Evolutionary conservation across 2,888 invertebrate species (phyloP).

Genomic region (Trissoscelio sp.): DNA sequence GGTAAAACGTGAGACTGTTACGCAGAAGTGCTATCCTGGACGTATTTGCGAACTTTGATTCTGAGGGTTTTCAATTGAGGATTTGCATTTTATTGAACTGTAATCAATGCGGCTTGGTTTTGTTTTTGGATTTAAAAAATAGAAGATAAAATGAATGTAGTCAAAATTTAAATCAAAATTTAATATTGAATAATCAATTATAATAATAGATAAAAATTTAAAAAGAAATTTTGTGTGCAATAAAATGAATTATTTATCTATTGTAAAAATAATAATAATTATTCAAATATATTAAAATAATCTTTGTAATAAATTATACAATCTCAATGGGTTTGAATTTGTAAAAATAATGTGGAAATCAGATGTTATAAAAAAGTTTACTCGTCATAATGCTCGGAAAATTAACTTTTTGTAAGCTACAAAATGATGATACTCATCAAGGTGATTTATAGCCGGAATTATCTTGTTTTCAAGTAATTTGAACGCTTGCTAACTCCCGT

Average conservation of each 20-base stretch:
- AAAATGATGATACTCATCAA: slow-evolving; percentile 45
- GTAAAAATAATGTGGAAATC: too few relatives aligned
- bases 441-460: slow-evolving; percentile 48
- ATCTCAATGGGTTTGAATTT: too few relatives aligned
- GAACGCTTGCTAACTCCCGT: slow-evolving; percentile 23
- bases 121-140: not conserved
- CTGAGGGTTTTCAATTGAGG: not conserved
- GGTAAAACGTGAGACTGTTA: slow-evolving; percentile 18
- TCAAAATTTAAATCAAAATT: too few relatives aligned
- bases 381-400: not conserved
- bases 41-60: slow-evolving; percentile 6
- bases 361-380: too few relatives aligned
- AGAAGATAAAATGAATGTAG: not conserved
- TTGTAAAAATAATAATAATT: too few relatives aligned
- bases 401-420: slow-evolving; percentile 40
- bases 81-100: slow-evolving; percentile 32
- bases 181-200: too few relatives aligned
- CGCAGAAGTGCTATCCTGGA: not conserved
- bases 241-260: too few relatives aligned
- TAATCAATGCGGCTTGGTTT: not conserved
- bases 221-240: too few relatives aligned
- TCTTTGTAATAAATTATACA: too few relatives aligned
- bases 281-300: too few relatives aligned
- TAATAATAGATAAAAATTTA: too few relatives aligned
- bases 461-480: slow-evolving; percentile 50